Base-by-base conservation (phyloP, 2,113 vertebrate species). In the Eidolon helvum region DNA sequence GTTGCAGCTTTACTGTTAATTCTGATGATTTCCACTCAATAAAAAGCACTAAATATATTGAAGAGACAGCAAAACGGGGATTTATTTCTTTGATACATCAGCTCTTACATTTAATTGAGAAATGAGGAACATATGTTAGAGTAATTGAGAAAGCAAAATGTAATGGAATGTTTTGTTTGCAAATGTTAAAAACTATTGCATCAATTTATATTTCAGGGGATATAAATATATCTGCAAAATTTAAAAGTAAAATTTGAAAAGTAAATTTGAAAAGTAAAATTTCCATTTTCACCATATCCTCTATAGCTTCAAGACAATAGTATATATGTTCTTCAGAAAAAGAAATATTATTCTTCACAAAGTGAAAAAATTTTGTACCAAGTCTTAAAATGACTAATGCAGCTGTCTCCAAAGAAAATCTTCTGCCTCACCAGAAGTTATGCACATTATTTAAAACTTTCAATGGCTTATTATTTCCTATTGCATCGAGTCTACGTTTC, bases 1-100 rank as follows among this genome's bases (percentile, higher is more conserved):
- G 69, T 53, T 96, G n/a, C 26, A 96, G 15, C 75, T 97, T 95
- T 63, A 69, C 38, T 86, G 45, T 94, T 97, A 97, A 96, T 96
- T 97, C 43, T 91, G 2, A 94, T 95, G 30, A 86, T 55, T 95
- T 92, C 7, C 6, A 68, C 26, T 98, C 90, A 63, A 75, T 89
- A 90, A 21, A 65, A 95, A 95, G 59, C 11, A 87, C 0, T 50
- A 69, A 91, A 90, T 9, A 30, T 15, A 15, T n/a, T 40, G 28
- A 92, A 66, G 94, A 98, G 24, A 71, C 22, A 94, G 22, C 2
- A 85, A 50, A 2, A 11, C n/a, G n/a, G 2, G 3, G 0, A 74
- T 96, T 97, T 91, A 83, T 87, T 96, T 96, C 90, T 87, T 90
- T 94, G 21, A 74, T 0, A 74, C n/a, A 1, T 28, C 35, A 88